phyloP scores from a whole-genome alignment of 2,888 invertebrate genomes.

The Drosophila bunnanda region DNA sequence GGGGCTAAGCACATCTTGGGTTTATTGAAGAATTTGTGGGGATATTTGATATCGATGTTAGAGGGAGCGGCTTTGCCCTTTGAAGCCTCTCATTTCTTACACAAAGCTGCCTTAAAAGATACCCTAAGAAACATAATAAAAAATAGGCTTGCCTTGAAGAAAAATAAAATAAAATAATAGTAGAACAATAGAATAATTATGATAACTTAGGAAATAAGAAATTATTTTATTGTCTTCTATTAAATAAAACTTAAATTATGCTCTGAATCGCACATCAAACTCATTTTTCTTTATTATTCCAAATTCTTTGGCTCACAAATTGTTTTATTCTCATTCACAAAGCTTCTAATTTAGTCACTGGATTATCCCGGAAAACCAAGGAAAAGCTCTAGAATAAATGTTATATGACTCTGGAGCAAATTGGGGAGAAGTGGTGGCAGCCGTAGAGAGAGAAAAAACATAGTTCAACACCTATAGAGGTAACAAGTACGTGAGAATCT shows the following conservation, averaged over 20 bases:
- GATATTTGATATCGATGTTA: neutral
- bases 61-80: neutral
- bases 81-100: neutral
- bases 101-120: too few species aligned
- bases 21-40: neutral
- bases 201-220: neutral
- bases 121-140: too few species aligned
- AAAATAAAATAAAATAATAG: neutral
- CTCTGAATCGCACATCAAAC: neutral
- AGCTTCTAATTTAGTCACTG: neutral
- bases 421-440: constrained; percentile 11
- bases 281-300: neutral
- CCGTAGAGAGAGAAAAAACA: constrained; percentile 17
- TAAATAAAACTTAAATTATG: too few species aligned
- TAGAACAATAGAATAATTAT: neutral
- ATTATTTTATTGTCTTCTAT: neutral
- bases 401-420: constrained; percentile 14
- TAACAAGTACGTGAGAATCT: constrained; percentile 79
- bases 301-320: neutral
- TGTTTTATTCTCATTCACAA: neutral
- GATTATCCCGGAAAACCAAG: constrained; percentile 21
- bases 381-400: constrained; percentile 15
- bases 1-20: constrained; percentile 1
- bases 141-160: too few species aligned
- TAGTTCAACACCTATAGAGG: constrained; percentile 71